Percentiles rank a stretch among this genome's conserved stretches.
phyloP scores from a whole-genome alignment of 2,888 invertebrate genomes.

The Merodon equestris region DNA sequence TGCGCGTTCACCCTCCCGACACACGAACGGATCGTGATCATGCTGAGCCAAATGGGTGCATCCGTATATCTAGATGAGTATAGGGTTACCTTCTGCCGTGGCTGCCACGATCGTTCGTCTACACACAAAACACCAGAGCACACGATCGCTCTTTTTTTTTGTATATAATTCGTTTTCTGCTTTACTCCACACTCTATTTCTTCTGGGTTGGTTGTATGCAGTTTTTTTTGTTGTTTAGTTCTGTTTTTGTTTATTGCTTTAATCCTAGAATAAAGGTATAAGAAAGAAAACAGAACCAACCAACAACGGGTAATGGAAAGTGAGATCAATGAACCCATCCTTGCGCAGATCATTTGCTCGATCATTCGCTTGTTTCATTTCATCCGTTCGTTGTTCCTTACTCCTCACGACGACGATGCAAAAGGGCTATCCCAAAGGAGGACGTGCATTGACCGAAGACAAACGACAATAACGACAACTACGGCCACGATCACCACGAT shows the following conservation, averaged over 20 bases:
- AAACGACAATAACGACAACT: too few relatives aligned
- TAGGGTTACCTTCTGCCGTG: slow-evolving; percentile 59
- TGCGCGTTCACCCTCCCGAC: slow-evolving; percentile 31
- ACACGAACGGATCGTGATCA: slow-evolving; percentile 59
- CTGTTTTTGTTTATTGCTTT: slow-evolving; percentile 53
- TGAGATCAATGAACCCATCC: slow-evolving; percentile 68
- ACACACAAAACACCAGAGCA: slow-evolving; percentile 48
- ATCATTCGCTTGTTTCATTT: slow-evolving; percentile 16
- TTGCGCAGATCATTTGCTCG: slow-evolving; percentile 65
- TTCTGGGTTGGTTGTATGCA: slow-evolving; percentile 47
- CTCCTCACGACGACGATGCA: slow-evolving; percentile 27
- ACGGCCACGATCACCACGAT: not conserved
- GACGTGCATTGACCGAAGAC: slow-evolving; percentile 58
- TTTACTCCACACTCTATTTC: slow-evolving; percentile 32
- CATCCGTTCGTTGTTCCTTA: not conserved
- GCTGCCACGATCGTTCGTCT: slow-evolving; percentile 49
- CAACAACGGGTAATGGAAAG: slow-evolving; percentile 64
- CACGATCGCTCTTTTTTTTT: slow-evolving; percentile 46
- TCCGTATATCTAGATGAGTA: slow-evolving; percentile 65
- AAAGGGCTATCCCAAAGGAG: slow-evolving; percentile 52
- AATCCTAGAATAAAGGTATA: slow-evolving; percentile 56
- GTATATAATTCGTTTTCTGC: slow-evolving; percentile 29
- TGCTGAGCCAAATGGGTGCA: slow-evolving; percentile 66
- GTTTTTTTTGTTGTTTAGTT: too few relatives aligned
- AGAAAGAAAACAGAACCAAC: slow-evolving; percentile 19